Conservation (phyloP, 2,888 invertebrate genomes). For the Drosophila subsilvestris region DNA sequence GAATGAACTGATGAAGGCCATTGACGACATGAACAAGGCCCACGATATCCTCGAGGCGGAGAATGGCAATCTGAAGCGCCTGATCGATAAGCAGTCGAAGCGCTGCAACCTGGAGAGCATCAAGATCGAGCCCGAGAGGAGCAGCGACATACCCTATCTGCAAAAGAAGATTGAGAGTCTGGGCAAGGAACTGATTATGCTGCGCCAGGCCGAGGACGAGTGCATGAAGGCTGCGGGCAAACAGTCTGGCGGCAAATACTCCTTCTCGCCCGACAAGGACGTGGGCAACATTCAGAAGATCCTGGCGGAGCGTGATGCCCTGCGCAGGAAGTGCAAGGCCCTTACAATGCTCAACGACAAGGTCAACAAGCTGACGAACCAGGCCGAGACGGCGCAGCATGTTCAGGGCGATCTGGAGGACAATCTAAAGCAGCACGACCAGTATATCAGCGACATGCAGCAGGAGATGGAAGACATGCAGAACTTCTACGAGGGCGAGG, state of each 20-base stretch:
- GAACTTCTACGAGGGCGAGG: slow-evolving; percentile 67
- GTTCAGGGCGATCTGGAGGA: slow-evolving; percentile 44
- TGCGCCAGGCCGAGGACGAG: slow-evolving; percentile 73
- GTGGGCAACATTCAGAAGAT: slow-evolving; percentile 65
- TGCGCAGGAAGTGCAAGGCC: slow-evolving; percentile 65
- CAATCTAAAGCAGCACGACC: slow-evolving; percentile 52
- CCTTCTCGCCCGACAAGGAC: slow-evolving; percentile 54
- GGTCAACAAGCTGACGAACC: slow-evolving; percentile 51
- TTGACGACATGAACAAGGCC: slow-evolving; percentile 74
- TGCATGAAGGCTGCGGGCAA: slow-evolving; percentile 30
- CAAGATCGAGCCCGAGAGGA: slow-evolving; percentile 66
- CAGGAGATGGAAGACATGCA: slow-evolving; percentile 74
- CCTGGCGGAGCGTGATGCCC: slow-evolving; percentile 72
- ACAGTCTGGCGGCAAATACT: slow-evolving; percentile 17
- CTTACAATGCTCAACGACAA: slow-evolving; percentile 54
- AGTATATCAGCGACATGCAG: slow-evolving; percentile 66
- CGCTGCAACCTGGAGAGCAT: slow-evolving; percentile 62
- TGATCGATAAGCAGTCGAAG: slow-evolving; percentile 75
- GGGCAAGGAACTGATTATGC: slow-evolving; percentile 68
- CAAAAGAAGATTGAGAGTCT: slow-evolving; percentile 72
- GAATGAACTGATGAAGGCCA: slow-evolving; percentile 58
- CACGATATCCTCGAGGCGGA: slow-evolving; percentile 76
- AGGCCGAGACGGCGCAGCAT: slow-evolving; percentile 49
- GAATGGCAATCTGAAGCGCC: slow-evolving; percentile 69
- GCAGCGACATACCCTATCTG: slow-evolving; percentile 71